Base-by-base conservation (phyloP, 1,140 invertebrate species). In the Drosophila bipectinata region DNA sequence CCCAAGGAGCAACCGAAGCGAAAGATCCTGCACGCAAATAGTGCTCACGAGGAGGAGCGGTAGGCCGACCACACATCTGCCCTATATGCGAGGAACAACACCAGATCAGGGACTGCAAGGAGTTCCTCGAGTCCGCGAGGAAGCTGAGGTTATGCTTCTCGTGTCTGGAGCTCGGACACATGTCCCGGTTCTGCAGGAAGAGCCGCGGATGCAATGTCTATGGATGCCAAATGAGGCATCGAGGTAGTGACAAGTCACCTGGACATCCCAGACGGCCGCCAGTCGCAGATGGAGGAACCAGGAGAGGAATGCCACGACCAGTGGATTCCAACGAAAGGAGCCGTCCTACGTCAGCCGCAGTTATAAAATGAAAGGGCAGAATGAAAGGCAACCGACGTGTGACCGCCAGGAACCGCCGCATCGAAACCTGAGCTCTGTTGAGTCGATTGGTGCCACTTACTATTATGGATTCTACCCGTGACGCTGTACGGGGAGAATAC, bases 41-140 rank as follows among this genome's bases (percentile, higher is more conserved):
- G 9, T 10, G 26, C 4, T 26, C n/a, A n/a, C n/a, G n/a, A n/a
- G n/a, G n/a, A n/a, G n/a, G n/a, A n/a, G n/a, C n/a, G n/a, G n/a
- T n/a, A n/a, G n/a, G n/a, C n/a, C n/a, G n/a, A n/a, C 26, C 26
- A 9, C 8, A 18, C 12, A 15, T 10, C 21, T 15, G 48, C 48
- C 24, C 48, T 15, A 24, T 51, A 37, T 60, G 30, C 9, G 4
- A 60, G 3, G 57, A 12, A 5, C 21, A 9, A n/a, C 34, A 37
- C 12, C 9, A 9, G 12, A 4, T 12, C 9, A 24, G 26, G 28
- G 28, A 62, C n/a, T 54, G 60, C 41, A 32, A 26, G 12, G 41
- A 56, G 26, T 64, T 64, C 15, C n/a, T 58, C 0, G 44, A 37
- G 45, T 10, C 14, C 18, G 30, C 30, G 24, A 49, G 8, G 15